phyloP scores from a whole-genome alignment of 2,113 vertebrate species.

The Carassius auratus region DNA sequence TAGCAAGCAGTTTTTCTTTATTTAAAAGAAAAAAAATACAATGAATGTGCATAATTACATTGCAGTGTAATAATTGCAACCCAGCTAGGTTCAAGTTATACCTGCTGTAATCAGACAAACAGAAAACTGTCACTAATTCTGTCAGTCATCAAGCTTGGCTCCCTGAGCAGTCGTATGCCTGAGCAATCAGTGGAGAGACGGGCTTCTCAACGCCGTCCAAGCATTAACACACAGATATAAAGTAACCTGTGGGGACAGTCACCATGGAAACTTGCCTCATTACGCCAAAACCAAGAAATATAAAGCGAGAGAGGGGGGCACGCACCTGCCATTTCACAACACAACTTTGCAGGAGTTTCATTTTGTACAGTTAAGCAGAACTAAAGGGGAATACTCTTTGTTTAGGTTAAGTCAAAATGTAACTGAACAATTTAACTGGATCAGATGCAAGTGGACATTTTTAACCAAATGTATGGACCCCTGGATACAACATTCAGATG shows the following conservation, averaged over 20 bases:
- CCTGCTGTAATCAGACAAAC: slow-evolving; percentile 27
- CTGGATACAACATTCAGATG: not conserved
- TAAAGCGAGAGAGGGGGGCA: slow-evolving; percentile 54
- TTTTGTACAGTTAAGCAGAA: slow-evolving; percentile 28
- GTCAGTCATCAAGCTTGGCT: slow-evolving; percentile 55
- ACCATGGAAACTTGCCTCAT: slow-evolving; percentile 75
- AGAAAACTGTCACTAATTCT: slow-evolving; percentile 29
- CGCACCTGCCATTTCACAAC: slow-evolving; percentile 52
- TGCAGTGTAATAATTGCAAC: not conserved
- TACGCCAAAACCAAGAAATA: slow-evolving; percentile 63
- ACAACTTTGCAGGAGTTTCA: slow-evolving; percentile 45
- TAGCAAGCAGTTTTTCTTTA: not conserved
- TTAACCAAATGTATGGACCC: not conserved
- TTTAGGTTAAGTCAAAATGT: not conserved
- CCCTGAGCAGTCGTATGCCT: slow-evolving; percentile 53
- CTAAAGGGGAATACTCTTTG: not conserved
- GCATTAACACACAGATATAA: slow-evolving; percentile 75
- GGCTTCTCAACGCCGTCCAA: slow-evolving; percentile 61
- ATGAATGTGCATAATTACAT: not conserved
- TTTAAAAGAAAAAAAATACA: not conserved
- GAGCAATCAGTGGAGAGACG: slow-evolving; percentile 58
- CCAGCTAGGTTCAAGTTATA: not conserved
- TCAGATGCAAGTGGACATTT: not conserved
- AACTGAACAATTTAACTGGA: not conserved
- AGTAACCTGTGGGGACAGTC: slow-evolving; percentile 75